These are phyloP conservation scores for Vulpes lagopus DNA, from an alignment of 2,113 vertebrate genomes.

Conservation along the genomic window DNA sequence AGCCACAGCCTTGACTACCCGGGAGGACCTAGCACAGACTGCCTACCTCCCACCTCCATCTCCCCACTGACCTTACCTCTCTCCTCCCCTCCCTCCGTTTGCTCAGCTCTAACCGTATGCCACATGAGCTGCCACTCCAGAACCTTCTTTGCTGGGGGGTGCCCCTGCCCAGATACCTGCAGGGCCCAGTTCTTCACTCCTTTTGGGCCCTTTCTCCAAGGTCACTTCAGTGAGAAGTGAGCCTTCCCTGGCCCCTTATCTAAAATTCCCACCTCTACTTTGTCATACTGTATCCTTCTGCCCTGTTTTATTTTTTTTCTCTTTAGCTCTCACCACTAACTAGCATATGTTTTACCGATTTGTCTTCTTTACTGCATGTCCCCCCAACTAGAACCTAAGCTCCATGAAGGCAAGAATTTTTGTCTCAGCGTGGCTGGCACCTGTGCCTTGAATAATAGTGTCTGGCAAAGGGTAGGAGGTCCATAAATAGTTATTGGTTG, in stretches of 20 bases:
- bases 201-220: background rate
- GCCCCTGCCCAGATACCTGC: background rate
- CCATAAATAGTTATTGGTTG: background rate
- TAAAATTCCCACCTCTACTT: background rate
- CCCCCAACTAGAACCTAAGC: background rate
- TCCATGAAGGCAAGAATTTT: background rate
- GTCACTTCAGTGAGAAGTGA: background rate
- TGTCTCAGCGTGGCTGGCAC: background rate
- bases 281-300: background rate
- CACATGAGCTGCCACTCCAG: background rate
- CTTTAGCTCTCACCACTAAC: background rate
- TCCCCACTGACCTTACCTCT: background rate
- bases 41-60: rapidly evolving
- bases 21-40: background rate
- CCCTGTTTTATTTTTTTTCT: background rate
- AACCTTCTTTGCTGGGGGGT: background rate
- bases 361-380: background rate
- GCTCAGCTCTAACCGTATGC: background rate
- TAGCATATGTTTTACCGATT: background rate
- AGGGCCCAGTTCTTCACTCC: background rate
- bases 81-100: background rate
- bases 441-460: background rate
- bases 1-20: no score
- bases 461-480: background rate
- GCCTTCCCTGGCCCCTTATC: background rate